Evolutionary conservation across 2,888 invertebrate species (phyloP), one percentile per base, ranked within the genome.

Genomic region (Phasia obesa): DNA sequence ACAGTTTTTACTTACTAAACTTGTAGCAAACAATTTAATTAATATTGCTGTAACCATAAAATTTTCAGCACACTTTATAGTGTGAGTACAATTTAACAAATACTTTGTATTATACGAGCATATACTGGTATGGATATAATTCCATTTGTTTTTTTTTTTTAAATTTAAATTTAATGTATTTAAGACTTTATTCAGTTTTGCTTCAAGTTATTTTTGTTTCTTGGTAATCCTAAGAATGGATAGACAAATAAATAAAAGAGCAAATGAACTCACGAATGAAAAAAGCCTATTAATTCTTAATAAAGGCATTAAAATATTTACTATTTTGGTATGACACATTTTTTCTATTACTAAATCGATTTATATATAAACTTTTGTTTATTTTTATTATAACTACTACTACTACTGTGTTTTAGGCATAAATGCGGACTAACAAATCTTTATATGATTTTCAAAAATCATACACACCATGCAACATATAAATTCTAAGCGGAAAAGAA

Each of bases 1-100:
- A 31, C 7, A 27, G 15, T 23, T 67, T 38, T n/a, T 73, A 53
- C 53, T 53, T 73, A 60, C 53, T 60, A 51, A 53, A 67, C 73
- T 78, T 79, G 75, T 79, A 75, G 67, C 7, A 53, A 38, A 65
- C 49, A 60, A 83, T 79, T 83, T 83, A 83, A 83, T 83, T 83
- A 79, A 75, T 65, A 79, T 65, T 65, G 17, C 53, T 75, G 55
- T 60, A 75, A 60, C 64, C 74, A 74, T 82, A 65, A 70, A 78
- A 79, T 55, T 55, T 59, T 44, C 3, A 70, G 65, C 79, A 75
- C 79, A 83, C 83, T 75, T 75, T 74, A 64, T 55, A 31, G 71
- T 81, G 70, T 67, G 35, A 67, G 60, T 67, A 55, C 35, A 67
- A 77, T 60, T 57, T 38, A 47, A 47, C 21, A 51, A 60, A 59